A percentile compares a stretch with the other conserved stretches of the same genome.
These are phyloP conservation scores for Rana temporaria DNA, from an alignment of 2,113 vertebrate species.

Conservation along the genomic window DNA sequence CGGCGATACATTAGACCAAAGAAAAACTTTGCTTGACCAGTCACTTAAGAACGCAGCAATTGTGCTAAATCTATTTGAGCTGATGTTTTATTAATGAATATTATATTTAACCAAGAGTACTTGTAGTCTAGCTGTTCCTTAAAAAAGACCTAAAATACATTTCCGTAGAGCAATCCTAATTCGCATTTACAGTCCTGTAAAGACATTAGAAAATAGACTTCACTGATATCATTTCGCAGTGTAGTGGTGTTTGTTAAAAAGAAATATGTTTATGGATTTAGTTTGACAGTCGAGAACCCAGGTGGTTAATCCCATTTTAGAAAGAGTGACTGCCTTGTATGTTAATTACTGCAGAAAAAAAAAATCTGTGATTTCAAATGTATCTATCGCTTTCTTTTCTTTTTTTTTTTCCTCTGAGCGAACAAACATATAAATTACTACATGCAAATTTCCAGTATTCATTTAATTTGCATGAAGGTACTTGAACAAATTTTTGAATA, in stretches of 20 bases:
- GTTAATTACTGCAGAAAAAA: constrained; percentile 74
- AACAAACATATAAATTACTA: constrained; percentile 76
- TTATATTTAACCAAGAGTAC: constrained; percentile 70
- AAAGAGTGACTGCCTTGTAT: constrained; percentile 82
- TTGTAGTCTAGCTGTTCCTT: constrained; percentile 10
- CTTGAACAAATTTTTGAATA: constrained; percentile 96
- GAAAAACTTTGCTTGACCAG: constrained; percentile 73
- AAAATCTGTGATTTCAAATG: constrained; percentile 65
- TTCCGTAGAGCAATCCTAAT: neutral
- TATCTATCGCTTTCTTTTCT: constrained; percentile 55
- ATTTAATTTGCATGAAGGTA: constrained; percentile 97
- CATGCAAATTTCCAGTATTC: constrained; percentile 83
- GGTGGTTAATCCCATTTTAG: constrained; percentile 90
- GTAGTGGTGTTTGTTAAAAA: neutral
- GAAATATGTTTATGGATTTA: constrained; percentile 4
- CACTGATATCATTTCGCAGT: constrained; percentile 4
- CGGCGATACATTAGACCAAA: constrained; percentile 49
- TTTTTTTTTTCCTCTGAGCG: constrained; percentile 71
- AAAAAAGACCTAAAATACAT: neutral
- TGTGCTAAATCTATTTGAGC: constrained; percentile 73
- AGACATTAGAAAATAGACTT: constrained; percentile 1
- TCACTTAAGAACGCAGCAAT: constrained; percentile 73
- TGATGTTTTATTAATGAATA: constrained; percentile 82
- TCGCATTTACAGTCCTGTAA: neutral
- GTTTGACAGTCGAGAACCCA: constrained; percentile 82